Evolutionary conservation across 1,140 invertebrate genomes (phyloP).

Genomic region (Leptonema lineaticorne): DNA sequence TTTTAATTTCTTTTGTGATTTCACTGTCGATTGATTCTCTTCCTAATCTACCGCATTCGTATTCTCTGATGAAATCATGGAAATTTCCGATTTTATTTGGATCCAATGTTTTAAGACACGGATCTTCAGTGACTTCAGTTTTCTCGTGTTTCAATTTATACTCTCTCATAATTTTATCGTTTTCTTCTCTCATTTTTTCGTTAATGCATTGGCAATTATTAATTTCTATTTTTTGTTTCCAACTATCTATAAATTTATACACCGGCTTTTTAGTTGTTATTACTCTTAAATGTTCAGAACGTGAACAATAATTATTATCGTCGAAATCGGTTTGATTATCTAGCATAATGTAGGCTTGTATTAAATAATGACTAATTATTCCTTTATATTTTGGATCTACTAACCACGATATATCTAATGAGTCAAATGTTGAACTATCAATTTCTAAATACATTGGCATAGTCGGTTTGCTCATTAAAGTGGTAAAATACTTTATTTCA

Average conservation of each 20-base stretch:
- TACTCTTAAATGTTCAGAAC: too few relatives aligned
- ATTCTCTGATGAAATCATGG: background rate
- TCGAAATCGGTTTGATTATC: conserved; percentile 53
- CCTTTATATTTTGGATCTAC: conserved; percentile 65
- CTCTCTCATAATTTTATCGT: background rate
- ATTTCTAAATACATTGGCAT: conserved; percentile 56
- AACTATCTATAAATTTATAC: too few relatives aligned
- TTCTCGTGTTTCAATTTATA: background rate
- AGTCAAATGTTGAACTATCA: conserved; percentile 46
- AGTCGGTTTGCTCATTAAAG: conserved; percentile 60
- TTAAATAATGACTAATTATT: conserved; percentile 63
- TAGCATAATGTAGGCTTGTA: conserved; percentile 50
- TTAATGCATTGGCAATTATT: background rate
- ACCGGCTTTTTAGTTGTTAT: too few relatives aligned
- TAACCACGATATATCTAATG: conserved; percentile 63
- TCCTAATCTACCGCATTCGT: background rate
- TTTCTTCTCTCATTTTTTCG: background rate
- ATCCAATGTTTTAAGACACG: background rate
- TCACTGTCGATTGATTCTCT: background rate
- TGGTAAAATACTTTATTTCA: conserved; percentile 62
- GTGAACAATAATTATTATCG: conserved; percentile 64
- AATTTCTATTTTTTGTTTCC: too few relatives aligned
- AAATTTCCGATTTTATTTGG: background rate
- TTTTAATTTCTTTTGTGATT: background rate
- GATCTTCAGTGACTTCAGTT: background rate